phyloP scores from a whole-genome alignment of 2,113 vertebrate species.

The Nestor notabilis region DNA sequence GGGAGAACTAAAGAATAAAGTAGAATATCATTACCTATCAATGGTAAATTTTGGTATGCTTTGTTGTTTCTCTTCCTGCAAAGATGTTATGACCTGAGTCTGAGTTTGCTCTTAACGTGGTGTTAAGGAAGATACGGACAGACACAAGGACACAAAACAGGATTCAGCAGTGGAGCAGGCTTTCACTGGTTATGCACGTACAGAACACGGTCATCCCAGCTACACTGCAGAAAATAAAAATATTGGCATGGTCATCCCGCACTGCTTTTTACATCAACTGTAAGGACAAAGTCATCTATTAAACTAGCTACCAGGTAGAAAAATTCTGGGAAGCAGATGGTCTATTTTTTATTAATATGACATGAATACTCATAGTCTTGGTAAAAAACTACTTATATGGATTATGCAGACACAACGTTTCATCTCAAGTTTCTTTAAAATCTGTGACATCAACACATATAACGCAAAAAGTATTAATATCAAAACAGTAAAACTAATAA shows the following conservation, averaged over 20 bases:
- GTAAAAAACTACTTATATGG: not conserved
- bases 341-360: not conserved
- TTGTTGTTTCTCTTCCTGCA: not conserved
- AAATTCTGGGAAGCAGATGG: not conserved
- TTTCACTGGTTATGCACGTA: not conserved
- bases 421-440: not conserved
- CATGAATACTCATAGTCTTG: not conserved
- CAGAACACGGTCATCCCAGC: not conserved
- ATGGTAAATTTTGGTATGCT: not conserved
- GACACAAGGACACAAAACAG: not conserved
- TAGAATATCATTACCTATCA: not conserved
- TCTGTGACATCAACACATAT: not conserved
- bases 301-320: not conserved
- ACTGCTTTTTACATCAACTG: not conserved
- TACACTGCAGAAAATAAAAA: not conserved
- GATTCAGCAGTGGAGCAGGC: not conserved
- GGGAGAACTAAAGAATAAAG: not conserved
- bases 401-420: not conserved
- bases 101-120: not conserved
- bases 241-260: not conserved
- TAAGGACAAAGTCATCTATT: not conserved
- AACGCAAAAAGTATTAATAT: not conserved
- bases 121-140: not conserved
- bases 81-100: not conserved
- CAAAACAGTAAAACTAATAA: not conserved